A percentile compares a stretch with the other conserved stretches of the same genome.
phyloP scores from a whole-genome alignment of 1,140 invertebrate genomes.

The Neodiprion fabricii region DNA sequence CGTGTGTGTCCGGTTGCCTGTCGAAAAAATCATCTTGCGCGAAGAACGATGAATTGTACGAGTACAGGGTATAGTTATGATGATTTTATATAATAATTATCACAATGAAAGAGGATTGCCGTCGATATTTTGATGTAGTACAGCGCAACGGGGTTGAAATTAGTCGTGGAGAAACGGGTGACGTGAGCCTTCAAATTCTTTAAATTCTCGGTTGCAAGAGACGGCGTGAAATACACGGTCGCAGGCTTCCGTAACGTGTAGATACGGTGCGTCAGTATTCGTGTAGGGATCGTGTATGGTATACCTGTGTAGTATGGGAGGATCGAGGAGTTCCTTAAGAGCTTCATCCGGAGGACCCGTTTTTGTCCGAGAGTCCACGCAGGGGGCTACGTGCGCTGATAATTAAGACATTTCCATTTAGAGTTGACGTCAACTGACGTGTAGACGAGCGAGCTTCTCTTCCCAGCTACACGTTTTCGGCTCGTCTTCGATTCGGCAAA shows the following conservation, averaged over 20 bases:
- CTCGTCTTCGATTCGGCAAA: background rate
- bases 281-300: background rate
- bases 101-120: no score
- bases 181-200: background rate
- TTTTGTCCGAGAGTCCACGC: constrained; percentile 8
- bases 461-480: constrained; percentile 37
- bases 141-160: background rate
- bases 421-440: constrained; percentile 47
- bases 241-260: background rate
- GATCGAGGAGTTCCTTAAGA: background rate
- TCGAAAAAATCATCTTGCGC: background rate
- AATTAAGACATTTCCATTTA: constrained; percentile 57
- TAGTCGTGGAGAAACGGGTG: no score
- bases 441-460: constrained; percentile 26
- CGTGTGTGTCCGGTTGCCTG: background rate
- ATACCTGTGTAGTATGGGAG: background rate
- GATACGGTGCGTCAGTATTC: background rate
- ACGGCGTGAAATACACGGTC: background rate
- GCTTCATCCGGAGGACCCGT: constrained; percentile 9
- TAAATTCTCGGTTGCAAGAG: background rate
- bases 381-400: constrained; percentile 47
- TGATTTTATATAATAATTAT: no score
- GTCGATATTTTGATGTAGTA: no score
- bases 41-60: no score
- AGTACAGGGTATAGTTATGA: no score